Percentiles rank a stretch among this genome's conserved stretches.
phyloP scores from a whole-genome alignment of 2,797 vertebrate genomes.

The Eremophila alpestris region DNA sequence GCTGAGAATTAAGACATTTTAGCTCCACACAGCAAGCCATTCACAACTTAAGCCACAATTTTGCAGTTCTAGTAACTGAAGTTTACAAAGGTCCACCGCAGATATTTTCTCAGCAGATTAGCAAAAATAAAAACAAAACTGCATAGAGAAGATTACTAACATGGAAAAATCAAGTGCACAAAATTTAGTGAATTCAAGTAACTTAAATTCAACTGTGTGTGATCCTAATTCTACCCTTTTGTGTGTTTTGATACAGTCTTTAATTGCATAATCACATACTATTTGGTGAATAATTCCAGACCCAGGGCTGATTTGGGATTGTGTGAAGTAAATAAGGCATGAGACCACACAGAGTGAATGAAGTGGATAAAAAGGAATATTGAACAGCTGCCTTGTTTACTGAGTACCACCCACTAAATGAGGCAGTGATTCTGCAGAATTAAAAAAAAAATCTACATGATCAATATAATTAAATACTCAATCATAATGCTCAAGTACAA shows the following conservation, averaged over 20 bases:
- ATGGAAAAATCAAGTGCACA: not conserved
- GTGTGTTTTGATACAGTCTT: constrained; percentile 60
- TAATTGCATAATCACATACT: constrained; percentile 64
- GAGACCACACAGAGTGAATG: constrained; percentile 66
- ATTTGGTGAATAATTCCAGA: constrained; percentile 63
- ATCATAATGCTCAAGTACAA: not conserved
- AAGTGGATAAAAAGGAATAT: constrained; percentile 61
- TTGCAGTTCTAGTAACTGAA: constrained; percentile 26
- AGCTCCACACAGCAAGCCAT: constrained; percentile 21
- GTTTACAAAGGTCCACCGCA: not conserved
- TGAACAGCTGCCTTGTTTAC: constrained; percentile 62
- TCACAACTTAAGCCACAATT: constrained; percentile 16
- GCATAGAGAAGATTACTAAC: not conserved
- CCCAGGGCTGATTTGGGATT: constrained; percentile 44
- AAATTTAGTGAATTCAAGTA: not conserved
- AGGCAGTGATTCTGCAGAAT: constrained; percentile 10
- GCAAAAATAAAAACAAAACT: constrained; percentile 18
- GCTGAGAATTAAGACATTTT: not conserved
- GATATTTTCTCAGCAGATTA: not conserved
- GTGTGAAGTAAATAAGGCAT: constrained; percentile 64
- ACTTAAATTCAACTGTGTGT: not conserved
- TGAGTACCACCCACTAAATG: constrained; percentile 51
- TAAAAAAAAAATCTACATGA: not conserved
- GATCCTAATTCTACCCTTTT: constrained; percentile 45
- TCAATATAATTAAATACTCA: constrained; percentile 59